phyloP scores from a whole-genome alignment of 2,888 invertebrate species.

The Chouioia cunea region DNA sequence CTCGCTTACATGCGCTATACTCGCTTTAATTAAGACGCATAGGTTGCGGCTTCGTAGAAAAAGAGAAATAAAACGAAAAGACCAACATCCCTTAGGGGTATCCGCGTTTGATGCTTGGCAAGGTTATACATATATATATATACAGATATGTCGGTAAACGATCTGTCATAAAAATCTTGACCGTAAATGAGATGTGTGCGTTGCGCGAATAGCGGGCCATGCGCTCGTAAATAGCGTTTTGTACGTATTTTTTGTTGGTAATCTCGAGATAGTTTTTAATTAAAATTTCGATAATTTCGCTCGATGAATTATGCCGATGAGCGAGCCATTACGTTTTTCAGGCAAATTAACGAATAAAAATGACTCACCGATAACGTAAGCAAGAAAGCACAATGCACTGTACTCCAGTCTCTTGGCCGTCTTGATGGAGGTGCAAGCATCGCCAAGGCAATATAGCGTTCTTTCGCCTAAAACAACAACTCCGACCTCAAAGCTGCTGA shows the following conservation, averaged over 20 bases:
- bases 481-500: constrained; percentile 76
- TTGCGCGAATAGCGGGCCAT: too few species aligned
- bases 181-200: too few species aligned
- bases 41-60: neutral
- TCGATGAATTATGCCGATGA: too few species aligned
- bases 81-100: too few species aligned
- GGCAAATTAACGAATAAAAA: too few species aligned
- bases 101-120: too few species aligned
- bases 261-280: too few species aligned
- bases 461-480: constrained; percentile 88
- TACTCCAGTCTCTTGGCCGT: constrained; percentile 89
- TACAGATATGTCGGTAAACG: neutral
- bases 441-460: constrained; percentile 84
- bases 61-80: too few species aligned
- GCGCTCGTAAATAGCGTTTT: too few species aligned
- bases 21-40: constrained; percentile 17
- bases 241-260: too few species aligned
- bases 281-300: too few species aligned
- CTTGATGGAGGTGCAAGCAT: constrained; percentile 80
- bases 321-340: too few species aligned
- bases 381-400: constrained; percentile 81
- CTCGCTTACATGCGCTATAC: neutral
- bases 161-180: neutral
- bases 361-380: constrained; percentile 75
- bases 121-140: neutral